Conservation (phyloP, 2,113 vertebrate genomes). For the Ptyas mucosa region DNA sequence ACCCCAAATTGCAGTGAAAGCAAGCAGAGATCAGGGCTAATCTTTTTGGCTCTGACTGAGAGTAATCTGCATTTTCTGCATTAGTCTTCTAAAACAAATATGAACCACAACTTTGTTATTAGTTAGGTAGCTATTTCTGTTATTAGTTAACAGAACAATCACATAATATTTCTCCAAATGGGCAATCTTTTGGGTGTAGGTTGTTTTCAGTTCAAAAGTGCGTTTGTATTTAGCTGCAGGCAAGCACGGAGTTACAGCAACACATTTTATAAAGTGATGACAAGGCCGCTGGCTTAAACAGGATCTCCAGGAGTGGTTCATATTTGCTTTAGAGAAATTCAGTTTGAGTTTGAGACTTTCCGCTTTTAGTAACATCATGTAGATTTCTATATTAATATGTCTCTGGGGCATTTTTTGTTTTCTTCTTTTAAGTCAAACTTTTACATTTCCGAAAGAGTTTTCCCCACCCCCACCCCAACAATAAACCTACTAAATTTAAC, state of each 20-base stretch:
- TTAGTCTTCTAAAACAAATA: constrained; percentile 39
- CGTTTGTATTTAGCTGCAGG: neutral
- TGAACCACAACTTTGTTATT: constrained; percentile 37
- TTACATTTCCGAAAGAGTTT: neutral
- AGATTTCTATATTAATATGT: neutral
- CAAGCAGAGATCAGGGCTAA: neutral
- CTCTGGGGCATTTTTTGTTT: neutral
- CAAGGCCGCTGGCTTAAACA: constrained; percentile 1
- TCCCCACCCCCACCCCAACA: too few relatives aligned
- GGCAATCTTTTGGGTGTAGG: constrained; percentile 55
- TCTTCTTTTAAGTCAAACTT: neutral
- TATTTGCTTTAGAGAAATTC: neutral
- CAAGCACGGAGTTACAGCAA: neutral
- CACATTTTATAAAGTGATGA: neutral
- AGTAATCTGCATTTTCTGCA: constrained; percentile 28
- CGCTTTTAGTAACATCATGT: neutral
- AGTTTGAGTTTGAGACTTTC: neutral
- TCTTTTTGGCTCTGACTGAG: constrained; percentile 30
- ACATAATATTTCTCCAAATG: neutral
- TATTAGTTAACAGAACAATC: constrained; percentile 32
- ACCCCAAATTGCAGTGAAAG: neutral
- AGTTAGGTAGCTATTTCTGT: constrained; percentile 33
- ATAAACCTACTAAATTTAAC: neutral
- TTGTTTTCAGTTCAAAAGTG: neutral
- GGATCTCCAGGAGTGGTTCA: neutral